Base-by-base conservation (phyloP, 2,888 invertebrate species). In the Celastrina argiolus region DNA sequence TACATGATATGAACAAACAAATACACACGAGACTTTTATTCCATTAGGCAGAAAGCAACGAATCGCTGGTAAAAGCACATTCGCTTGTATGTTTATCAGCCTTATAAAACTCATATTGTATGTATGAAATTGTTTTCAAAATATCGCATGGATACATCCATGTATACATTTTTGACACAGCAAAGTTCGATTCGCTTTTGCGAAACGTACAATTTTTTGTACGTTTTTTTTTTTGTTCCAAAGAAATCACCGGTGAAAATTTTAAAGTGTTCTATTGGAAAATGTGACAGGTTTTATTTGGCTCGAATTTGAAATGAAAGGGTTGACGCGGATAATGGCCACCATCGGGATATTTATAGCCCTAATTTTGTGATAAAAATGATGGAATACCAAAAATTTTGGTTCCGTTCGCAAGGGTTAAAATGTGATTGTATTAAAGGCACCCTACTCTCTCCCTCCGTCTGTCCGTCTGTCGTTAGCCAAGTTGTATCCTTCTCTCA, bases 321-420 rank as follows among this genome's bases (percentile, higher is more conserved):
- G 26, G 51, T 51, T 22, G 51, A 26, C 51, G 51, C 22, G 51
- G 22, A 51, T 26, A 26, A 51, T 51, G 22, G 51, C 51, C 51
- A 26, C 51, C 51, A 51, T 26, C 22, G 12, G 51, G 51, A 51
- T 51, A 51, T 51, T 51, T 51, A 64, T 45, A 51, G 51, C 51
- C 64, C 51, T 64, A 64, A 64, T 64, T 51, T 64, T 64, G 51
- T 64, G 51, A 51, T 51, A 64, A 34, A 51, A 64, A 64, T 51
- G 64, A 64, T 51, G 64, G 34, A 64, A 51, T 18, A 64, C 51
- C 45, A 31, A 51, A 51, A n/a, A n/a, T n/a, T n/a, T n/a, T n/a
- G n/a, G n/a, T n/a, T n/a, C n/a, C n/a, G n/a, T n/a, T n/a, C n/a
- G n/a, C n/a, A n/a, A n/a, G n/a, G n/a, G n/a, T n/a, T n/a, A n/a